Base-by-base conservation (phyloP, 2,888 invertebrate species). In the Brenthis daphne region DNA sequence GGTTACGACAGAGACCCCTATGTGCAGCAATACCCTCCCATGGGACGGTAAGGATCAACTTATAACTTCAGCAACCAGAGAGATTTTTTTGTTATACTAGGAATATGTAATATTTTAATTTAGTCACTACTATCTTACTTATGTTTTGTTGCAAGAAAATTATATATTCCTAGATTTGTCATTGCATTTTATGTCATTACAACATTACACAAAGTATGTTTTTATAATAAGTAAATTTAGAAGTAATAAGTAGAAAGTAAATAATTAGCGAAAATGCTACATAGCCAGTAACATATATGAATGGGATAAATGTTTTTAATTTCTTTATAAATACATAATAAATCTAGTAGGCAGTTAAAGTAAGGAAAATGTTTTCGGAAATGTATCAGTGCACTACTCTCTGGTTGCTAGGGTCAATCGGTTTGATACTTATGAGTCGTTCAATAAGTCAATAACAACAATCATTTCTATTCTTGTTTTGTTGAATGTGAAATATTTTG, bases 1-100 rank as follows among this genome's bases (percentile, higher is more conserved):
- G 93, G 93, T 61, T 92, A 92, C 55, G 93, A 93, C 72, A 75
- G 93, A 70, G 93, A 93, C 69, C 92, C 92, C 6, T 93, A 93
- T 37, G 86, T 86, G 0, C 93, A 92, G 76, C 91, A 89, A 76
- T 93, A 93, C 82, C 85, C 92, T 0, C 90, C 92, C 11, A 88
- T 92, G 88, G 92, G 89, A 84, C 90, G 93, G 93, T 93, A 83
- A 88, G 93, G 66, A 68, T 54, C 64, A 55, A 67, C 57, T 64
- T 70, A 65, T 33, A 57, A 56, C 20, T 60, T 57, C 64, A 58
- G 69, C 71, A 68, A 72, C 72, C 73, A 74, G 74, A 74, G 73
- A 74, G 73, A 68, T 64, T 55, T 29, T 61, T 64, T 56, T 54
- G 12, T 61, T 13, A 57, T 43, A 56, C 37, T 56, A 63, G 50